Evolutionary conservation across 2,797 vertebrate species (phyloP).

Genomic region (Paedocypris micromegethes): DNA sequence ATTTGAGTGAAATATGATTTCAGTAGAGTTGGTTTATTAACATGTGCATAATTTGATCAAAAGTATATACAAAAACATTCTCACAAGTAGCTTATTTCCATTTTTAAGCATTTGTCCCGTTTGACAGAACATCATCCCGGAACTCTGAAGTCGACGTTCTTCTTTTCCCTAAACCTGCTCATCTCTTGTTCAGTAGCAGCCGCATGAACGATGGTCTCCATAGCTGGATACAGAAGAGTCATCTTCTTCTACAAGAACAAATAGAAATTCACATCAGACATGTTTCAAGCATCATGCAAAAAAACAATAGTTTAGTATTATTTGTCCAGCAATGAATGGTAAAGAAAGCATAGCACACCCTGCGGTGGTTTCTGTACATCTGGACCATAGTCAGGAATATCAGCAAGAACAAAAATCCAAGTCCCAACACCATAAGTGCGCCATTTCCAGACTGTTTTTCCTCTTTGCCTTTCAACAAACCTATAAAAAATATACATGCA

Average conservation of each 20-base stretch:
- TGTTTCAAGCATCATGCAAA: no score
- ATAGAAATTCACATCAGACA: constrained; percentile 4
- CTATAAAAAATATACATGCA: constrained; percentile 44
- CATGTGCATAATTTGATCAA: no score
- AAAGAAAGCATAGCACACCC: constrained; percentile 55
- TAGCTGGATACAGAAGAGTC: constrained; percentile 62
- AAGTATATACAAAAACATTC: no score
- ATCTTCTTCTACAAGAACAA: constrained; percentile 59
- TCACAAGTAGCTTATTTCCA: no score
- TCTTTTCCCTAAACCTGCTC: constrained; percentile 42
- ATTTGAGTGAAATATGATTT: constrained; percentile 8
- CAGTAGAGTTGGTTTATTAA: neutral
- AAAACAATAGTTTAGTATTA: neutral
- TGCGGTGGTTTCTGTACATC: constrained; percentile 66
- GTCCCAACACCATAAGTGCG: constrained; percentile 39
- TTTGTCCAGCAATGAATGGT: neutral
- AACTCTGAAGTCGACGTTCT: neutral
- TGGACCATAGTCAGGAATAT: constrained; percentile 61
- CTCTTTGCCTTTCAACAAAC: constrained; percentile 43
- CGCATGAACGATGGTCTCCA: constrained; percentile 69
- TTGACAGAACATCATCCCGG: no score
- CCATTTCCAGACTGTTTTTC: constrained; percentile 34
- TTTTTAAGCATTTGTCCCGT: no score
- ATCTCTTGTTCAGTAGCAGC: constrained; percentile 58
- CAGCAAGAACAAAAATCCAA: constrained; percentile 58